These are phyloP conservation scores for Corvus moneduloides DNA, from an alignment of 2,113 vertebrate genomes.

Conservation along the genomic window DNA sequence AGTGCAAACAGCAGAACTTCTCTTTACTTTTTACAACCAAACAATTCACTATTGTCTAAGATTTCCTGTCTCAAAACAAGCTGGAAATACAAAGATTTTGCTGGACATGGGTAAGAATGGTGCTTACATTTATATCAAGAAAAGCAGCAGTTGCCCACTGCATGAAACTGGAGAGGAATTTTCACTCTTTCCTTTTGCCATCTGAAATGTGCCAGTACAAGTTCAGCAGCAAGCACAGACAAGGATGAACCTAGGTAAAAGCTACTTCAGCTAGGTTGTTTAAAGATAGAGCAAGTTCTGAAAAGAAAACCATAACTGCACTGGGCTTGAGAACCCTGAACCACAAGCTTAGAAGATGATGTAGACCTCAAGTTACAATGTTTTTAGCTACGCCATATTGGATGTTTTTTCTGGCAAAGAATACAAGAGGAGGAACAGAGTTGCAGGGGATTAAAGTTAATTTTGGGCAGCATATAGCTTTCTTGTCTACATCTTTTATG, in stretches of 20 bases:
- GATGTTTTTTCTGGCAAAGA: background rate
- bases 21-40: background rate
- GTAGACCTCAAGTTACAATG: background rate
- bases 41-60: background rate
- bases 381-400: background rate
- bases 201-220: background rate
- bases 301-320: background rate
- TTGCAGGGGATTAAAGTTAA: background rate
- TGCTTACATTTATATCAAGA: background rate
- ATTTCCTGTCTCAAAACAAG: background rate
- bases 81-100: background rate
- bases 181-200: background rate
- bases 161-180: background rate
- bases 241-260: background rate
- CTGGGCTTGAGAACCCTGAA: background rate
- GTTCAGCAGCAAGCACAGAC: background rate
- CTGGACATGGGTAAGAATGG: accelerated
- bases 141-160: accelerated
- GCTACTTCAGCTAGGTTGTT: accelerated
- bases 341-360: background rate
- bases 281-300: background rate
- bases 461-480: background rate
- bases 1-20: background rate
- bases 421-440: background rate
- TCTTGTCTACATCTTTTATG: background rate